Base-by-base conservation (phyloP, 2,888 invertebrate genomes). In the Melinaea marsaeus region DNA sequence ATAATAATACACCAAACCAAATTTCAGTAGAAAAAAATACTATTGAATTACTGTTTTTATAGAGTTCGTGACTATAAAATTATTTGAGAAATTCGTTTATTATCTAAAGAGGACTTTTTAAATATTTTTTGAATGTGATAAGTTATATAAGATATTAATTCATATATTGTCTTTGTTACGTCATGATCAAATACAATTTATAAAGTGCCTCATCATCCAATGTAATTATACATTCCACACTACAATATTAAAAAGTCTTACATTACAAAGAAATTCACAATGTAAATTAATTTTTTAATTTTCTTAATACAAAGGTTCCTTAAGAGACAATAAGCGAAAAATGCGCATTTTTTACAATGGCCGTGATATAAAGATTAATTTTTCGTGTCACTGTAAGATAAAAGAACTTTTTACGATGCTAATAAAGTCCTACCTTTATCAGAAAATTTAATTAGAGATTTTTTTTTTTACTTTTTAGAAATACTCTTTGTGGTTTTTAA, bases 331-430 rank as follows among this genome's bases (percentile, higher is more conserved):
- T 57, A 59, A 64, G 66, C 61, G 51, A 57, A 68, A 66, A 63
- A 69, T 63, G 48, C 42, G 55, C 61, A 61, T 62, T 61, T 69
- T 69, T 70, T 71, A 64, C 70, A 68, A 64, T 66, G 72, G 68
- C 73, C 67, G 65, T 72, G 70, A 71, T 72, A 72, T 70, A 61
- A 65, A 72, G 72, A 74, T 72, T 71, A 72, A 72, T 72, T 73
- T 73, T 72, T 70, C 69, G 65, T 66, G 64, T 68, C 69, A 66
- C 65, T 62, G 59, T 65, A 55, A 65, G 66, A 65, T 68, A 64
- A 66, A 68, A 69, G 58, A 59, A 51, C 35, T 61, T 63, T 68
- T 68, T 59, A 67, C 71, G 71, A 74, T 72, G 74, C 75, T 73
- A 77, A 76, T 64, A 64, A 61, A 62, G 32, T 51, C 55, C 33